Evolutionary conservation across 2,888 invertebrate species (phyloP).

Genomic region (Prosapia bicincta): DNA sequence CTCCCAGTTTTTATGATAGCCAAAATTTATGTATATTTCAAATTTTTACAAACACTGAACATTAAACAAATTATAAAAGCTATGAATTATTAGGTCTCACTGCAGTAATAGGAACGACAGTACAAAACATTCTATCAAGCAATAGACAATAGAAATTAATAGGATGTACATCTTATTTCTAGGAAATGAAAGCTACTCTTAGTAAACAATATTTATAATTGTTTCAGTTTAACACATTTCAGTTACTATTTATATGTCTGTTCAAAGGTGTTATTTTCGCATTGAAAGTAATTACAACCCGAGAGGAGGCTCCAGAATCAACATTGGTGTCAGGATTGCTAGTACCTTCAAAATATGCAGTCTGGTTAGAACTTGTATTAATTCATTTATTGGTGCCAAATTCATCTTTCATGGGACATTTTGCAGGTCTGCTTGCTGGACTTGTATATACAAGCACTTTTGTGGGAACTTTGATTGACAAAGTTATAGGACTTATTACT

Average conservation of each 20-base stretch:
- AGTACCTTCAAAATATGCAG: constrained; percentile 53
- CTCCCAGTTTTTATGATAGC: no score
- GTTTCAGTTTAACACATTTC: no score
- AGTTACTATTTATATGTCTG: constrained; percentile 37
- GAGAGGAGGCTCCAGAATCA: constrained; percentile 44
- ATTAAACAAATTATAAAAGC: no score
- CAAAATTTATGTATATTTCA: no score
- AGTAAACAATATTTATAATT: not conserved
- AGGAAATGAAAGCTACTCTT: not conserved
- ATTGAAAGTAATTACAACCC: constrained; percentile 54
- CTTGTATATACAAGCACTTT: constrained; percentile 52
- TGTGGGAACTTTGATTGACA: constrained; percentile 46
- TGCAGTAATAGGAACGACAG: no score
- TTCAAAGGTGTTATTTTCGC: constrained; percentile 57
- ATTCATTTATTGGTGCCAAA: constrained; percentile 60
- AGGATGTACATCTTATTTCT: not conserved
- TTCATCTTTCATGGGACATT: constrained; percentile 60
- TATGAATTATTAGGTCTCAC: no score
- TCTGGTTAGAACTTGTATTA: constrained; percentile 58
- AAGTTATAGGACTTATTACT: constrained; percentile 43
- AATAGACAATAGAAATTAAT: not conserved
- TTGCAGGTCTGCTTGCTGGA: constrained; percentile 61
- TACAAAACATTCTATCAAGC: no score
- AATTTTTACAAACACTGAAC: no score
- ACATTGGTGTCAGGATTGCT: constrained; percentile 45